These are phyloP conservation scores for Babylonia areolata DNA, from an alignment of 1,140 invertebrate species.

Conservation along the genomic window DNA sequence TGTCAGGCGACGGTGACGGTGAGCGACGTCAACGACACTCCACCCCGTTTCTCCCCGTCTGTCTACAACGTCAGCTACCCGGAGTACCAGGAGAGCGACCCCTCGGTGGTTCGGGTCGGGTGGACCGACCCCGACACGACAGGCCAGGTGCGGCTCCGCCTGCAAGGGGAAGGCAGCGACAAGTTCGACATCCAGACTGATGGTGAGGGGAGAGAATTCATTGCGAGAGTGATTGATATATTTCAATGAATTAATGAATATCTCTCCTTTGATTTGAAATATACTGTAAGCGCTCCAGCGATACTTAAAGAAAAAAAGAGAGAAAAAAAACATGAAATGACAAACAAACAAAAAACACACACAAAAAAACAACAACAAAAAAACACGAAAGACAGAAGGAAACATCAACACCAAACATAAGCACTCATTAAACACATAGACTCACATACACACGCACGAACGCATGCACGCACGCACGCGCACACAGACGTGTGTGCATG, in stretches of 20 bases:
- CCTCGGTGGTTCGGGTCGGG: constrained; percentile 42
- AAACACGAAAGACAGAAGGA: no score
- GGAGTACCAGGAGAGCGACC: constrained; percentile 52
- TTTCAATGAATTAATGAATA: not conserved
- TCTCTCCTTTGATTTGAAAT: not conserved
- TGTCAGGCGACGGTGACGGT: constrained; percentile 76
- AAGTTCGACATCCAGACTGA: constrained; percentile 51
- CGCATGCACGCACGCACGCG: no score
- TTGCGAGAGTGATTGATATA: not conserved
- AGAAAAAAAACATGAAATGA: no score
- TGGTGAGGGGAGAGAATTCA: constrained; percentile 48
- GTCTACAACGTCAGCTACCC: constrained; percentile 57
- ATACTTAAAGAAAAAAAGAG: no score
- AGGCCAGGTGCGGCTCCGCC: constrained; percentile 42
- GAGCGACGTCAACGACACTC: constrained; percentile 71
- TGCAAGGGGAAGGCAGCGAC: constrained; percentile 52
- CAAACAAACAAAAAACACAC: no score
- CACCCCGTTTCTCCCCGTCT: constrained; percentile 64
- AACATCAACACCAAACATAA: no score
- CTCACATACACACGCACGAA: no score
- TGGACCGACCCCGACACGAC: constrained; percentile 60
- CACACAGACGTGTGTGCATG: no score
- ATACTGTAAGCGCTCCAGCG: no score
- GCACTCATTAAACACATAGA: no score
- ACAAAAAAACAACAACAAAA: no score